Conservation (phyloP, 1,140 invertebrate species). For the Babylonia areolata region DNA sequence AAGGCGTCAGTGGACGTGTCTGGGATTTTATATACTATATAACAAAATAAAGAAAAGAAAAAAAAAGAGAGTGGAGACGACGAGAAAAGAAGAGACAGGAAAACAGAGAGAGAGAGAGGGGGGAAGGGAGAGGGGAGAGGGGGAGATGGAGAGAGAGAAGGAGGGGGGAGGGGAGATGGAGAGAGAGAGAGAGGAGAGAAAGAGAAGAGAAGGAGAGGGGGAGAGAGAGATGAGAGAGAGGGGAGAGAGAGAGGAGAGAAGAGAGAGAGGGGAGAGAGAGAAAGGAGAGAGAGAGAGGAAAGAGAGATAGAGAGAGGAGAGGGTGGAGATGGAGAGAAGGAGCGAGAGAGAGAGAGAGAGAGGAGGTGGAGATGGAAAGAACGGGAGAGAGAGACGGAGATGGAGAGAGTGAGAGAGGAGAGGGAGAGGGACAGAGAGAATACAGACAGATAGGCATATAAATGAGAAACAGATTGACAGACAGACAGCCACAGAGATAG, state of each 20-base stretch:
- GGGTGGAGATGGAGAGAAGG: not conserved
- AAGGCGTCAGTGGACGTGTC: too few species aligned
- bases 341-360: not conserved
- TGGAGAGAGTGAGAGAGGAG: not conserved
- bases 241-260: not conserved
- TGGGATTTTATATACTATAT: too few species aligned
- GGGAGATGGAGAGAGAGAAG: too few species aligned
- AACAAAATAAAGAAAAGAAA: too few species aligned
- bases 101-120: too few species aligned
- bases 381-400: not conserved
- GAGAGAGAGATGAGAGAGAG: not conserved
- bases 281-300: not conserved
- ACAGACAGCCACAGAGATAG: not conserved
- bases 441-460: not conserved
- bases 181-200: not conserved
- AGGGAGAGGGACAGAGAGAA: not conserved
- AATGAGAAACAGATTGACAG: not conserved
- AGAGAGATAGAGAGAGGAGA: not conserved
- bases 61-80: too few species aligned
- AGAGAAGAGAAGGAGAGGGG: too few species aligned
- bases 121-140: too few species aligned
- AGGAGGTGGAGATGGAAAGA: not conserved
- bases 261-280: not conserved
- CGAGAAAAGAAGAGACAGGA: too few species aligned
- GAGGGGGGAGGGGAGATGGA: not conserved